These are phyloP conservation scores for Drosophila truncata DNA, from an alignment of 1,140 invertebrate genomes.

Conservation along the genomic window DNA sequence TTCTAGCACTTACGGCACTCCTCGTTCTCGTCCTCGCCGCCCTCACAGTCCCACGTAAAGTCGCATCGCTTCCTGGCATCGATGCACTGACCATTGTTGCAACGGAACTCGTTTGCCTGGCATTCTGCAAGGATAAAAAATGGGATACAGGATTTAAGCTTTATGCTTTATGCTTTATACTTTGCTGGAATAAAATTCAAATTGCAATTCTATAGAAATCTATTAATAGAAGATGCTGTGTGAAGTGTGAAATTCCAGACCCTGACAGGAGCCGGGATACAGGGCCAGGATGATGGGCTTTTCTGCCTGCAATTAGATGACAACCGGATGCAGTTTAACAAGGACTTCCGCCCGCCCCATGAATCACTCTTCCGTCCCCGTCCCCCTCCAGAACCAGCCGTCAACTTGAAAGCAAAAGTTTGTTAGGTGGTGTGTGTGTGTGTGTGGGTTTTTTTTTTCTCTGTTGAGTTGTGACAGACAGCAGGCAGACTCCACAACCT, in stretches of 20 bases:
- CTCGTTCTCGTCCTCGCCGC: conserved; percentile 88
- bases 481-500: conserved; percentile 16
- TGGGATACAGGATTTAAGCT: not conserved
- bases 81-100: conserved; percentile 90
- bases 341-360: conserved; percentile 64
- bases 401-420: conserved; percentile 81
- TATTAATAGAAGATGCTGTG: conserved; percentile 1
- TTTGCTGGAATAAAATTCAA: not conserved
- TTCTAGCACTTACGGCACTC: conserved; percentile 87
- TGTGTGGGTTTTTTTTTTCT: not conserved
- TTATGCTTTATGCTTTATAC: too few relatives aligned
- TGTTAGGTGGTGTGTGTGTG: conserved; percentile 55
- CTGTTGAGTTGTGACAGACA: conserved; percentile 51
- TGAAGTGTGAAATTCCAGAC: conserved; percentile 1
- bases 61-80: conserved; percentile 88
- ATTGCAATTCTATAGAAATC: not conserved
- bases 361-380: too few relatives aligned
- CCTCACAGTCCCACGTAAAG: conserved; percentile 87
- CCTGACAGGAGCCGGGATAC: not conserved
- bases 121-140: conserved; percentile 86
- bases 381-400: not conserved
- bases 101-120: conserved; percentile 87
- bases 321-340: conserved; percentile 83
- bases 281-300: conserved; percentile 6
- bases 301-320: conserved; percentile 65